Evolutionary conservation across 35 echinoderm and acorn worm species (phyloP).

Genomic region (Diadema setosum): DNA sequence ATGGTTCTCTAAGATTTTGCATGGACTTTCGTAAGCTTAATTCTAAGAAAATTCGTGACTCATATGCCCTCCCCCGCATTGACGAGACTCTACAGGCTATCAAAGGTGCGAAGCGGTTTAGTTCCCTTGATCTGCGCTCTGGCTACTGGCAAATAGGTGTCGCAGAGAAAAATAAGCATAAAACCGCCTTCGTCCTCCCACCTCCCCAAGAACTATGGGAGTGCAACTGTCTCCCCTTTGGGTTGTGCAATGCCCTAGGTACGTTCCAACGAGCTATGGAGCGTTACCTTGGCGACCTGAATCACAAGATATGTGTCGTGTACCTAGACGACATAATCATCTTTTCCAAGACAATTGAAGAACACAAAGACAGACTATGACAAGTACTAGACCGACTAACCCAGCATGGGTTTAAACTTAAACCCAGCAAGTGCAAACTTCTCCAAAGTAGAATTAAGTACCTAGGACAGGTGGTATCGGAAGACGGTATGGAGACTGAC

Average conservation of each 20-base stretch:
- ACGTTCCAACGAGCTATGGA: conserved; percentile 80
- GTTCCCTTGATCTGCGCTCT: not conserved
- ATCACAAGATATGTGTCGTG: not conserved
- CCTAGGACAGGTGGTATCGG: too few relatives aligned
- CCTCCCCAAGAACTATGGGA: conserved; percentile 47
- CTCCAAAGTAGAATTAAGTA: too few relatives aligned
- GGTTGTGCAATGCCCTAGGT: conserved; percentile 51
- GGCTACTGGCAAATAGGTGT: conserved; percentile 36
- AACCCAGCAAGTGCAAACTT: too few relatives aligned
- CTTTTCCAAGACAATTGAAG: too few relatives aligned
- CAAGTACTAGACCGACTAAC: too few relatives aligned
- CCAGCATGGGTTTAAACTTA: too few relatives aligned
- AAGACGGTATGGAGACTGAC: too few relatives aligned
- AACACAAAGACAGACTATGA: too few relatives aligned
- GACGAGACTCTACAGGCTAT: not conserved
- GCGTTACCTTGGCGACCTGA: conserved; percentile 22
- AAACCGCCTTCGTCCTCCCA: conserved; percentile 1
- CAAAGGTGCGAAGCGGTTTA: not conserved
- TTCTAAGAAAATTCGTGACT: not conserved
- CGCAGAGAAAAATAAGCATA: not conserved
- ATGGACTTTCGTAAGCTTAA: not conserved
- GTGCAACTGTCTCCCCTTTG: conserved; percentile 70
- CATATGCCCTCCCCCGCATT: not conserved
- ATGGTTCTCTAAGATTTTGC: not conserved
- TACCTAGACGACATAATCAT: not conserved